Evolutionary conservation across 2,113 vertebrate genomes (phyloP), one percentile per base, ranked within the genome.

Genomic region (Polypterus senegalus): DNA sequence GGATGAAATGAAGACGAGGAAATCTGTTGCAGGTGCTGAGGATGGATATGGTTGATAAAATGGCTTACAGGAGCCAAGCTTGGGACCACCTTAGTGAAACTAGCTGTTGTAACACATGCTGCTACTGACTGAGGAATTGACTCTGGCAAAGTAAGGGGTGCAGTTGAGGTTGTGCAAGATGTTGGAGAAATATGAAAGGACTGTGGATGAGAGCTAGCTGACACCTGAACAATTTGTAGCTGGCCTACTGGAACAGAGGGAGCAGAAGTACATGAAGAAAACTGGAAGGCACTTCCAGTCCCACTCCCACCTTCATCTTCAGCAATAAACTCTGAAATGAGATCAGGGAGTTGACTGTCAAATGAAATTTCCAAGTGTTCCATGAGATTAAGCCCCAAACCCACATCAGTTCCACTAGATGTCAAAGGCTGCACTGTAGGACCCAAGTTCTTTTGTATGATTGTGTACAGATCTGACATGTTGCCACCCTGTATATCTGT

Each of bases 271-370:
- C 43, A 46, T 9, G 4, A 27, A 10, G 27, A 3, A 3, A 8
- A 3, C 5, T 4, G 45, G 48, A 9, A n/a, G 60, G 8, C 27
- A 4, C 8, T 46, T 45, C 7, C 10, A 45, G 5, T 10, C 3
- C 5, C n/a, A 49, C 27, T 5, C 46, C 8, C 11, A 10, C 49
- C 9, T 1, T 68, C 45, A 54, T 86, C 88, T 0, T 88, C 89
- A 0, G 81, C 79, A 63, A 93, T 88, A 70, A 93, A 82, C 68
- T 93, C 90, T 5, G 88, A 86, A 69, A 94, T 92, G 45, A 94
- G 83, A 72, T 93, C 92, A 0, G 90, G 91, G 65, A 94, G 91
- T 65, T 85, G 77, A 74, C 85, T 85, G 73, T 90, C 88, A 51
- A 92, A 90, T 5, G 87, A 84, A 55, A 94, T 83, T 62, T 89